Percentiles rank a stretch among this genome's conserved stretches.
Conservation (phyloP, 2,888 invertebrate species). For the Metacarcinus magister region DNA sequence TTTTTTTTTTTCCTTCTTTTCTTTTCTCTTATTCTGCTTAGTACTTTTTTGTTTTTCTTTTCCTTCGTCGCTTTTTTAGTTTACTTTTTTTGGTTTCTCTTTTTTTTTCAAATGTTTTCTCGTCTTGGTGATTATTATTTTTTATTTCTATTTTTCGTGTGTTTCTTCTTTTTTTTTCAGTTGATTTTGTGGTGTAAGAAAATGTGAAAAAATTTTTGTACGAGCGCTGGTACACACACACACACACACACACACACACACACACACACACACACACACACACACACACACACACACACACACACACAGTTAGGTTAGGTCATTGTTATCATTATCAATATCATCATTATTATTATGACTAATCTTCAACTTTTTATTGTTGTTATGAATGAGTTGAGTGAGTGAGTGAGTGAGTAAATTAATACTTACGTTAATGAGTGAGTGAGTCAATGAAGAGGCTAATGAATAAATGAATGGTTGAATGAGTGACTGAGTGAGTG, state of each 20-base stretch:
- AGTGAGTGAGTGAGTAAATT: background rate
- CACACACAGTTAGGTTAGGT: background rate
- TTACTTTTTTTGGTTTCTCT: background rate
- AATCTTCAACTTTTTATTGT: too few species aligned
- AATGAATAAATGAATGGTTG: background rate
- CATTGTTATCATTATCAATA: too few species aligned
- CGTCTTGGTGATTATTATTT: background rate
- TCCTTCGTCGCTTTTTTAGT: background rate
- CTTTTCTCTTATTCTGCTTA: background rate
- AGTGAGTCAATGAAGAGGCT: background rate
- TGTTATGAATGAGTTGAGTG: background rate
- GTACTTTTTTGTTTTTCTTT: background rate
- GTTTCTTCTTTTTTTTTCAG: background rate
- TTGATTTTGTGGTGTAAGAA: background rate
- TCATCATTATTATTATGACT: too few species aligned
- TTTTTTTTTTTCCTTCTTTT: background rate
- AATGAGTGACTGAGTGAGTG: slow-evolving; percentile 34
- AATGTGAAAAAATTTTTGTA: background rate
- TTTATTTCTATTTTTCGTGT: background rate
- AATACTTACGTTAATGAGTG: background rate
- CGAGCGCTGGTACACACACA: background rate
- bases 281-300: background rate
- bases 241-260: background rate
- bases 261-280: background rate
- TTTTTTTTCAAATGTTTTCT: background rate